phyloP scores from a whole-genome alignment of 2,888 invertebrate genomes.

The Metopia argyrocephala region DNA sequence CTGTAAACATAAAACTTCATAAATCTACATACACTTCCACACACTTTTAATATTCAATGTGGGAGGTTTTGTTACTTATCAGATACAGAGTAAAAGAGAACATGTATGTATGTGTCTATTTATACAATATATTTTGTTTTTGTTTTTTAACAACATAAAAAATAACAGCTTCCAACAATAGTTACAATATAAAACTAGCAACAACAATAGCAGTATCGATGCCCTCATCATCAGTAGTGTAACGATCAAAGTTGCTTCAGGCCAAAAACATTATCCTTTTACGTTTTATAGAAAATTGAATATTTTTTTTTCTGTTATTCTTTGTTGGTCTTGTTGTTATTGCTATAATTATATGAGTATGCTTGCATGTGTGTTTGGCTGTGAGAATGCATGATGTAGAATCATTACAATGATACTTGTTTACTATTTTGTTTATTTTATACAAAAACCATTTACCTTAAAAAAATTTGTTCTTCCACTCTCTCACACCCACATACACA shows the following conservation, averaged over 20 bases:
- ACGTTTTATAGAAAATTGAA: conserved; percentile 43
- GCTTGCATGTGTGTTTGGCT: neutral
- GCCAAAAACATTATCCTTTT: conserved; percentile 39
- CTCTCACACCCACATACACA: conserved; percentile 3
- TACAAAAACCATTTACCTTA: conserved; percentile 17
- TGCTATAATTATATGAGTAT: neutral
- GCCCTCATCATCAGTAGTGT: neutral
- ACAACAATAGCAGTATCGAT: neutral
- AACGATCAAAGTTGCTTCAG: conserved; percentile 31
- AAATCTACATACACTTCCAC: neutral
- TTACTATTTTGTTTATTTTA: conserved; percentile 22
- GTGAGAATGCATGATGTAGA: neutral
- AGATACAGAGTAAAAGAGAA: neutral
- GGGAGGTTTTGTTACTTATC: neutral
- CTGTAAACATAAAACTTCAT: neutral
- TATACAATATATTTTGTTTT: neutral
- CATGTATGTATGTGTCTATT: neutral
- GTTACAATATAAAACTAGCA: neutral
- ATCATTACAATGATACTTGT: conserved; percentile 18
- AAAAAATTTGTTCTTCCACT: no score
- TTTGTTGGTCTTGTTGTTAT: neutral
- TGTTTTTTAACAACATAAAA: neutral
- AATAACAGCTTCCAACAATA: neutral
- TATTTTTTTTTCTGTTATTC: neutral
- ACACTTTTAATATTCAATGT: neutral